These are phyloP conservation scores for Luscinia luscinia DNA, from an alignment of 2,797 vertebrate species.

Conservation along the genomic window DNA sequence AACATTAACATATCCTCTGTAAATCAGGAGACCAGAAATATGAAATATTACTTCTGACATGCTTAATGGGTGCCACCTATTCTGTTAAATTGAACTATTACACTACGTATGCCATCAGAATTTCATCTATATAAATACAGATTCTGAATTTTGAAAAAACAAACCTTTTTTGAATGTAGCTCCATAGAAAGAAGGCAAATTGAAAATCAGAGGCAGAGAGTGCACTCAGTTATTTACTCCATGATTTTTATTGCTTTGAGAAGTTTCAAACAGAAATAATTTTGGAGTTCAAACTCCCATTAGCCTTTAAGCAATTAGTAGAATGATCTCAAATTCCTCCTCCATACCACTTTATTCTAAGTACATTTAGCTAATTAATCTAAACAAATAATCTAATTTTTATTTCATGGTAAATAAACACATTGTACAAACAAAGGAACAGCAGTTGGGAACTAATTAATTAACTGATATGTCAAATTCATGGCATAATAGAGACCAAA, in stretches of 20 bases:
- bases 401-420: neutral
- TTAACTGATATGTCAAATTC: neutral
- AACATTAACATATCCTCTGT: neutral
- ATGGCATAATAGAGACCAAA: neutral
- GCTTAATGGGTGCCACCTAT: neutral
- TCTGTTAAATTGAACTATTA: neutral
- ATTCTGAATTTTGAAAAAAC: neutral
- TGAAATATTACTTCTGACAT: neutral
- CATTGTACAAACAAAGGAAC: neutral
- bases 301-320: neutral
- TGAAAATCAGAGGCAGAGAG: neutral
- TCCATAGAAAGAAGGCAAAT: neutral
- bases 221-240: neutral
- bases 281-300: neutral
- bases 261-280: neutral
- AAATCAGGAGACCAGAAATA: neutral
- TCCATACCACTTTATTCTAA: neutral
- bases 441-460: neutral
- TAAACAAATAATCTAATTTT: neutral
- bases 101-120: neutral
- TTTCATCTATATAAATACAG: neutral
- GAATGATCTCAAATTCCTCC: neutral
- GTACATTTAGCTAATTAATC: neutral
- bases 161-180: neutral
- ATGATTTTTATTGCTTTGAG: neutral